Base-by-base conservation (phyloP, 2,113 vertebrate genomes). In the Dromaius novaehollandiae region DNA sequence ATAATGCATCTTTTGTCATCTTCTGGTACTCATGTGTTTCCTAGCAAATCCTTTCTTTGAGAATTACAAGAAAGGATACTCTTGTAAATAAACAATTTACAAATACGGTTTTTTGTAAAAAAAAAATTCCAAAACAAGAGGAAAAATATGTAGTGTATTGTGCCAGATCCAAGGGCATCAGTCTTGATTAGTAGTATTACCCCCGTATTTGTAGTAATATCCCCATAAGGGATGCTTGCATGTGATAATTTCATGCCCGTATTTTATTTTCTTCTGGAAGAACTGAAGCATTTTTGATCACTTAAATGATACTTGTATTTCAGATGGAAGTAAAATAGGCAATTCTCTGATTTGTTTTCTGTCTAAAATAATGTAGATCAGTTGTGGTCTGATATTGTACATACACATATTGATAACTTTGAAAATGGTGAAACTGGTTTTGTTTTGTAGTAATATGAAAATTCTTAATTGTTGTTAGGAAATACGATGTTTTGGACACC, bases 401-500 rank as follows among this genome's bases (percentile, higher is more conserved):
- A 50, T 36, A 10, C 13, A 56, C 13, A 56, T 10, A 38, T 0
- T 44, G 46, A 34, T 50, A 44, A 44, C 63, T 79, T 68, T 91
- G 28, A 78, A 81, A 90, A 68, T 28, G 6, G 6, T 89, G 28
- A 68, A 92, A 34, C 20, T 75, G 24, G 9, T 80, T 93, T 89
- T 86, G 46, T 51, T 80, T 93, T 87, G 24, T 32, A 32, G 16
- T 60, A 69, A 5, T 36, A 30, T 65, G 46, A 63, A 89, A 86
- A 66, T 22, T 51, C 13, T 6, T 70, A 18, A 9, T 88, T 70
- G 42, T 70, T 92, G 26, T 70, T 74, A 19, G 0, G 2, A 36
- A 6, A 58, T 78, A 7, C 53, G 75, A 48, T 0, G 2, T 75
- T 73, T 36, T 88, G 70, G 42, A n/a, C 50, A 48, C 1, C 1